Evolutionary conservation across 2,888 invertebrate species (phyloP), one percentile per base, ranked within the genome.

Genomic region (Penaeus monodon): DNA sequence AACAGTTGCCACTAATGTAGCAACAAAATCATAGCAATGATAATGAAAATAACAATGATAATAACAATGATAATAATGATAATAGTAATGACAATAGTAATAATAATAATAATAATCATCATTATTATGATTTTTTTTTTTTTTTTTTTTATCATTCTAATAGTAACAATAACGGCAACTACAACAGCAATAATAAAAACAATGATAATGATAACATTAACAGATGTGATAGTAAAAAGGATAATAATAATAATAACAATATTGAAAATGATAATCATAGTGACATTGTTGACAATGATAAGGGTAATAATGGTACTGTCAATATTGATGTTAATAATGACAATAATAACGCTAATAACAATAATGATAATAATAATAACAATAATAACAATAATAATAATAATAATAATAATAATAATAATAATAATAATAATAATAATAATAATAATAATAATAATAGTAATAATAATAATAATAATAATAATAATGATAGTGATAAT

Each of bases 311-410:
- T 73, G 24, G 12, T 27, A 73, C 17, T 73, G 29, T 20, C 12
- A 73, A 7, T 70, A 70, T 8, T 70, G 17, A n/a, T 70, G 17
- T 8, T 70, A 70, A n/a, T n/a, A 17, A 33, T 70, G 17, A 33
- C 17, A 70, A 33, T 70, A 70, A 33, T 70, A 10, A 6, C 6
- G 17, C 4, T 70, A 70, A 20, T 70, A 70, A 33, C 17, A 70
- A 33, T 73, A 73, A n/a, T 27, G 24, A 33, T 73, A 20, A 1
- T 73, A 57, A 38, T 77, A 38, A n/a, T 77, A 57, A 27, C 24
- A 77, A 49, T 77, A 49, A 38, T 77, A 77, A n/a, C 57, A 77
- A 49, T 77, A 77, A 49, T 77, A 49, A 33, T 73, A 27, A n/a
- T 80, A 64, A 66, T 80, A 38, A 81, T 38, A 38, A 38, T 38